Evolutionary conservation across 2,113 vertebrate genomes (phyloP).

Genomic region (Strix aluco): DNA sequence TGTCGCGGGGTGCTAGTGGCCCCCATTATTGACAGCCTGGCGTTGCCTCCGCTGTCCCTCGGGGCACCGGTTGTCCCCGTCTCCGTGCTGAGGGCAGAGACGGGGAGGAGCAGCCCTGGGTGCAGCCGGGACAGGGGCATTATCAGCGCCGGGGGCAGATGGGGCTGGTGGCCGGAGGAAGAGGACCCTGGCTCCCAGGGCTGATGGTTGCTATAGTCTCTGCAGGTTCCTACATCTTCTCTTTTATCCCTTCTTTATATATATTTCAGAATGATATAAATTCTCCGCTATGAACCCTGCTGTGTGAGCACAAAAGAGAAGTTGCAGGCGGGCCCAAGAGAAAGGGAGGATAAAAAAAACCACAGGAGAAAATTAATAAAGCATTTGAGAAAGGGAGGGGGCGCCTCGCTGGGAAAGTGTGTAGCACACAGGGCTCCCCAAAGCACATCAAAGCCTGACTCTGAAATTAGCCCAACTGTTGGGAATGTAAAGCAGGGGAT

Average conservation of each 20-base stretch:
- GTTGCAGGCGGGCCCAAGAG: slow-evolving; percentile 52
- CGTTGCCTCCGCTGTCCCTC: neutral
- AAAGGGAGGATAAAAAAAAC: slow-evolving; percentile 68
- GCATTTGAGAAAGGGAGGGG: slow-evolving; percentile 64
- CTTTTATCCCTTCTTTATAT: slow-evolving; percentile 62
- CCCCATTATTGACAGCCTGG: neutral
- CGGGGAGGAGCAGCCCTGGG: neutral
- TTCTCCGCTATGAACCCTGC: slow-evolving; percentile 20
- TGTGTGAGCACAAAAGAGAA: slow-evolving; percentile 50
- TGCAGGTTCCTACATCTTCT: slow-evolving; percentile 36
- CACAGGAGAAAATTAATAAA: slow-evolving; percentile 72
- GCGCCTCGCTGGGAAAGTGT: slow-evolving; percentile 63
- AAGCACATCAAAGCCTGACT: slow-evolving; percentile 70
- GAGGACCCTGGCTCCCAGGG: neutral
- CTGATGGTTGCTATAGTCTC: neutral
- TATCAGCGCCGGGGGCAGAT: neutral
- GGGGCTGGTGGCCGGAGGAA: neutral
- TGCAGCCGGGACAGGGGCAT: neutral
- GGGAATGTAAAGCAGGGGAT: slow-evolving; percentile 64
- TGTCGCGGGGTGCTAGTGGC: neutral
- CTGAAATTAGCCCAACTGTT: slow-evolving; percentile 67
- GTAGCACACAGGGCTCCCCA: slow-evolving; percentile 60
- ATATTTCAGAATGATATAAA: slow-evolving; percentile 58
- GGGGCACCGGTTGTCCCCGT: neutral
- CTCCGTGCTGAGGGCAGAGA: neutral